These are phyloP conservation scores for Phengaris alcon DNA, from an alignment of 2,888 invertebrate genomes.

Conservation along the genomic window DNA sequence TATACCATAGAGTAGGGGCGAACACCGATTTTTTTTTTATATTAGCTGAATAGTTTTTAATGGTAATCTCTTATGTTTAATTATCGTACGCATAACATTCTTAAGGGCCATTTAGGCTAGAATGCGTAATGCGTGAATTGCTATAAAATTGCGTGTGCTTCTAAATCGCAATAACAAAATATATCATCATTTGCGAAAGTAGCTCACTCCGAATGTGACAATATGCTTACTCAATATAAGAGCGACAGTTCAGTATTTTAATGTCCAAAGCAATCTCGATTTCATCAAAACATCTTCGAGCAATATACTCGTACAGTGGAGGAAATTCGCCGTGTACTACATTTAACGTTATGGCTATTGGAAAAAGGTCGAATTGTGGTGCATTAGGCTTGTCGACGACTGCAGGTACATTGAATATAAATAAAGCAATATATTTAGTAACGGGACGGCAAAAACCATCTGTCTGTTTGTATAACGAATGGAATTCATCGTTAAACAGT, in stretches of 20 bases:
- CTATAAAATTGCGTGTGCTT: not conserved
- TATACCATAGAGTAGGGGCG: too few relatives aligned
- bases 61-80: too few relatives aligned
- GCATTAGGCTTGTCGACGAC: too few relatives aligned
- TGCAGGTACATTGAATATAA: too few relatives aligned
- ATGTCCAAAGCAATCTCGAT: not conserved
- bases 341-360: too few relatives aligned
- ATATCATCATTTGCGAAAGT: not conserved
- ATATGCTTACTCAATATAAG: constrained; percentile 3
- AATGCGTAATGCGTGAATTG: not conserved
- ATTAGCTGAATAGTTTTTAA: too few relatives aligned
- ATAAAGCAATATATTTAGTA: not conserved
- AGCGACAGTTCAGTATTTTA: not conserved
- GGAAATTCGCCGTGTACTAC: too few relatives aligned
- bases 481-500: not conserved
- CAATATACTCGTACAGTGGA: not conserved
- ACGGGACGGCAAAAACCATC: not conserved
- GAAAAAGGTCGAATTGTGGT: too few relatives aligned
- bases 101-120: too few relatives aligned
- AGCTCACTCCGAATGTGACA: constrained; percentile 5
- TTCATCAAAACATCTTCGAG: not conserved
- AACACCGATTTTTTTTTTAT: too few relatives aligned
- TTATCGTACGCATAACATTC: too few relatives aligned
- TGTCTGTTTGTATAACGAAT: not conserved
- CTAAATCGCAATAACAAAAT: not conserved